phyloP scores from a whole-genome alignment of 2,113 vertebrate genomes.

The Gavialis gangeticus region DNA sequence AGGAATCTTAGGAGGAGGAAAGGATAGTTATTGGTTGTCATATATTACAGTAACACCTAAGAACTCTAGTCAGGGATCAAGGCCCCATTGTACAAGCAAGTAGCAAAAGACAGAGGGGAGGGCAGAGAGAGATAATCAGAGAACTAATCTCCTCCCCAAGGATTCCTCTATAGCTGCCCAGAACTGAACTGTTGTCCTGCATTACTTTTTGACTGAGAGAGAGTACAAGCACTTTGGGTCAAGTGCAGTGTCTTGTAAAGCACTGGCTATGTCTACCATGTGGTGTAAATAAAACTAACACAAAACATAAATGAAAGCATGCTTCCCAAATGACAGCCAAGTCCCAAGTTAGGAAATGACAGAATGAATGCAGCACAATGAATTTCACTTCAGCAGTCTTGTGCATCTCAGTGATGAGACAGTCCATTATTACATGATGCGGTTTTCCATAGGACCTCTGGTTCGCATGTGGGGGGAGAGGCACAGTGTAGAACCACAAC shows the following conservation, averaged over 20 bases:
- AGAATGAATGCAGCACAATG: neutral
- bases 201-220: neutral
- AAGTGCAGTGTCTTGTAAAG: neutral
- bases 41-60: too few species aligned
- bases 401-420: neutral
- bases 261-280: neutral
- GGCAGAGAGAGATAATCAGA: conserved; percentile 6
- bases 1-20: neutral
- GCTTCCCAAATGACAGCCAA: neutral
- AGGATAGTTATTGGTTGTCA: neutral
- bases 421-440: neutral
- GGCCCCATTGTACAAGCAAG: neutral
- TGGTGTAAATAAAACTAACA: neutral
- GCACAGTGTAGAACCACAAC: neutral
- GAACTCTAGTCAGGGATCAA: too few species aligned
- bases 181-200: neutral
- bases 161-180: neutral
- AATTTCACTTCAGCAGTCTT: neutral
- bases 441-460: conserved; percentile 1
- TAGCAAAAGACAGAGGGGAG: neutral
- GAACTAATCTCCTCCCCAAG: neutral
- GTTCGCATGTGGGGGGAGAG: too few species aligned
- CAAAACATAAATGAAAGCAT: neutral
- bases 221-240: neutral
- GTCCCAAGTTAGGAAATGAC: neutral